These are phyloP conservation scores for Syngnathus typhle DNA, from an alignment of 2,113 vertebrate species.

Conservation along the genomic window DNA sequence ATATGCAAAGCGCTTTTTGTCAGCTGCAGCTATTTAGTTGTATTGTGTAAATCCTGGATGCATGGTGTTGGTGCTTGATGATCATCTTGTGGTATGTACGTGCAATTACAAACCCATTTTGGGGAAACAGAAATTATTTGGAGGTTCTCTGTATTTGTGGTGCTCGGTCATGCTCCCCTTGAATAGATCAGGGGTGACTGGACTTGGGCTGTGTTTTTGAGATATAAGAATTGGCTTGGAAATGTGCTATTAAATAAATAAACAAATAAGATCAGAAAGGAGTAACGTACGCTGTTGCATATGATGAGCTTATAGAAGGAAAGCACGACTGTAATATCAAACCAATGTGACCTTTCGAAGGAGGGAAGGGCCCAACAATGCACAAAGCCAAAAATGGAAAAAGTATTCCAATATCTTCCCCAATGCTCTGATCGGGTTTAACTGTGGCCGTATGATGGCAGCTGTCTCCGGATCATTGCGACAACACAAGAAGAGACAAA, in stretches of 20 bases:
- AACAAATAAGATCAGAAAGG: background rate
- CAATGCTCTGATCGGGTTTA: conserved; percentile 65
- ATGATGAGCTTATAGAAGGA: conserved; percentile 27
- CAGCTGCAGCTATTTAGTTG: too few relatives aligned
- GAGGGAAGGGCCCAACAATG: conserved; percentile 65
- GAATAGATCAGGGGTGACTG: background rate
- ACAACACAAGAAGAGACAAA: conserved; percentile 34
- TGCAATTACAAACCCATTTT: background rate
- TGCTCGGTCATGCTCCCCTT: background rate
- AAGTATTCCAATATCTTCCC: conserved; percentile 70
- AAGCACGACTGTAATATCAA: conserved; percentile 56
- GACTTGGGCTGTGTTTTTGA: background rate
- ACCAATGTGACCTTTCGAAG: conserved; percentile 54
- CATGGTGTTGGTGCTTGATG: background rate
- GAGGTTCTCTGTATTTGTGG: background rate
- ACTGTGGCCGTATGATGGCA: conserved; percentile 61
- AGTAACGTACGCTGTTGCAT: background rate
- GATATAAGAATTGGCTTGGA: background rate
- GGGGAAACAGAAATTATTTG: background rate
- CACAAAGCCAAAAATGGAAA: conserved; percentile 75
- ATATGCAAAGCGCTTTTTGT: too few relatives aligned
- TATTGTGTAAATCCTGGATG: background rate
- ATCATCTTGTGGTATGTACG: background rate
- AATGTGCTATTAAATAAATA: background rate
- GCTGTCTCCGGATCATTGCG: conserved; percentile 50